Conservation (phyloP, 1,140 invertebrate genomes). For the Drosophila paulistorum region DNA sequence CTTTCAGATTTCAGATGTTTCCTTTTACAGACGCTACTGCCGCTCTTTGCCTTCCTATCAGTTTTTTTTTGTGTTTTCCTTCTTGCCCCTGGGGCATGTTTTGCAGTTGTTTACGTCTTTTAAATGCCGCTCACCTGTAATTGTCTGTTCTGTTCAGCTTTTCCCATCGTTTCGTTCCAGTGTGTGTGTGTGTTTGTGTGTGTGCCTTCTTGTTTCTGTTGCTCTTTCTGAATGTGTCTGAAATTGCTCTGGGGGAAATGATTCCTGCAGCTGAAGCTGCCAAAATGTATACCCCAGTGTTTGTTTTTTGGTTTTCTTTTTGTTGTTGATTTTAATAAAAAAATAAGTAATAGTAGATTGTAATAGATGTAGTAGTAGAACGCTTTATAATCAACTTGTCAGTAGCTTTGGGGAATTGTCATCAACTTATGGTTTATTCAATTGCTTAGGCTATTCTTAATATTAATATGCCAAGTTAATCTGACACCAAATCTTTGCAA, state of each 20-base stretch:
- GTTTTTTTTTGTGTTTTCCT: not conserved
- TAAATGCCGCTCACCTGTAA: constrained; percentile 62
- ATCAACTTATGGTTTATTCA: constrained; percentile 9
- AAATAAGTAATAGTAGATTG: not conserved
- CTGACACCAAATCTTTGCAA: not conserved
- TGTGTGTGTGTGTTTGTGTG: not conserved
- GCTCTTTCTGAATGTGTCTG: constrained; percentile 1
- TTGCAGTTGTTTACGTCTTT: constrained; percentile 55
- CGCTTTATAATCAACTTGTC: constrained; percentile 9
- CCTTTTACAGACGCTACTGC: constrained; percentile 4
- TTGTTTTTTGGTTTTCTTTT: not conserved
- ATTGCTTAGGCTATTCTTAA: not conserved
- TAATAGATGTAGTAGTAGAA: not conserved
- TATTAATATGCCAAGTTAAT: not conserved
- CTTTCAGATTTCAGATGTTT: constrained; percentile 10
- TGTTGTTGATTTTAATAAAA: constrained; percentile 7
- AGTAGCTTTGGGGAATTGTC: constrained; percentile 6
- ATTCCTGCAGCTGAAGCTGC: constrained; percentile 11
- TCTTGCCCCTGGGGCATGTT: constrained; percentile 55
- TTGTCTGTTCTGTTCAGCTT: constrained; percentile 46
- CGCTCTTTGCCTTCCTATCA: not conserved
- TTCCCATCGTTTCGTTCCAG: not conserved
- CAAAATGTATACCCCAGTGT: constrained; percentile 8
- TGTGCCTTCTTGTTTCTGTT: not conserved
- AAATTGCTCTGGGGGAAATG: constrained; percentile 7